These are phyloP conservation scores for Odontamblyopus lacepedii DNA, from an alignment of 2,797 vertebrate species.

Conservation along the genomic window DNA sequence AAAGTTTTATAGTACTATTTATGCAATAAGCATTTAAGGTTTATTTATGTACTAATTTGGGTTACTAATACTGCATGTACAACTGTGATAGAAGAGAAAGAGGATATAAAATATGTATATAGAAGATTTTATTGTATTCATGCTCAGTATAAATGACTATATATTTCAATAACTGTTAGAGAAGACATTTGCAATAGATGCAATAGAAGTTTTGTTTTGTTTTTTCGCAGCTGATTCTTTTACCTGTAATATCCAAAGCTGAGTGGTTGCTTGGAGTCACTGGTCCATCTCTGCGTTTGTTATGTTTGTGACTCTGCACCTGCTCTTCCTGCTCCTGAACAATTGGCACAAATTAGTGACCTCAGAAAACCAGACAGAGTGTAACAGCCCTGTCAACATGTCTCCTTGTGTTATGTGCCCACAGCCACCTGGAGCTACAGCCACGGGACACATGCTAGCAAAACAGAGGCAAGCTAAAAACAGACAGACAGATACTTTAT, in stretches of 20 bases:
- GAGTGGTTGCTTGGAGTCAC: not conserved
- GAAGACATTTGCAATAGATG: not conserved
- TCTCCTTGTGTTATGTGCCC: not conserved
- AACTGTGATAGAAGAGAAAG: not conserved
- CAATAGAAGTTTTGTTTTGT: not conserved
- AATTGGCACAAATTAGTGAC: conserved; percentile 12
- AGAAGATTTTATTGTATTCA: too few relatives aligned
- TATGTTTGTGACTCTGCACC: not conserved
- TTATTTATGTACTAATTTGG: too few relatives aligned
- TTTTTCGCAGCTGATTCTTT: not conserved
- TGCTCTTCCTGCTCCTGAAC: not conserved
- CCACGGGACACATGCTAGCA: not conserved
- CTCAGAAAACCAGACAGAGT: conserved; percentile 10
- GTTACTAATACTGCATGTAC: not conserved
- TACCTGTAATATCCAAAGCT: not conserved
- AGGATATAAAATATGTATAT: not conserved
- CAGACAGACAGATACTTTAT: too few relatives aligned
- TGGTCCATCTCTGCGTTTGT: not conserved
- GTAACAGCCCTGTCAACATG: conserved; percentile 8
- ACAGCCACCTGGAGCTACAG: not conserved
- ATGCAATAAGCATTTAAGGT: too few relatives aligned
- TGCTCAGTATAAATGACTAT: too few relatives aligned
- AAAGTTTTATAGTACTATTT: too few relatives aligned
- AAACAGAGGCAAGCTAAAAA: not conserved
- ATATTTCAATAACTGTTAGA: not conserved